phyloP scores from a whole-genome alignment of 2,797 vertebrate species.

The Sparus aurata region DNA sequence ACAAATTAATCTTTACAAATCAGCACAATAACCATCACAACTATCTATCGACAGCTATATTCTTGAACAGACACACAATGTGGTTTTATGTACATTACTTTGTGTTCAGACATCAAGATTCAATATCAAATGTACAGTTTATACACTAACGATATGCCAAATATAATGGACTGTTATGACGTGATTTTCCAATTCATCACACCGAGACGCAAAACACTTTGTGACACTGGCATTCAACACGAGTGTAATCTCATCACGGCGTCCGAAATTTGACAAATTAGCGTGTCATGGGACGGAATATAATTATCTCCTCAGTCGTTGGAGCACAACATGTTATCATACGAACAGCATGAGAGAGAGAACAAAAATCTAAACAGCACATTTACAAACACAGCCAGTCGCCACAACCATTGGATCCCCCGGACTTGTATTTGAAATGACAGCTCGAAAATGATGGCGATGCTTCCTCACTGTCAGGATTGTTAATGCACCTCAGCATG shows the following conservation, averaged over 20 bases:
- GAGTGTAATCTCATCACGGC: slow-evolving; percentile 54
- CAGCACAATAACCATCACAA: slow-evolving; percentile 52
- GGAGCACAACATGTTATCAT: slow-evolving; percentile 50
- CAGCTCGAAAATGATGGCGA: slow-evolving; percentile 67
- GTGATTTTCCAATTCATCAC: slow-evolving; percentile 51
- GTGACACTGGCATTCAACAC: slow-evolving; percentile 50
- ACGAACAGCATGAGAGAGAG: slow-evolving; percentile 58
- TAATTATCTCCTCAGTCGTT: slow-evolving; percentile 19
- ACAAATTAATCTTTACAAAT: slow-evolving; percentile 48
- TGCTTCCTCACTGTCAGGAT: slow-evolving; percentile 61
- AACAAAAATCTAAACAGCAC: slow-evolving; percentile 61
- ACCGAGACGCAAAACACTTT: slow-evolving; percentile 47
- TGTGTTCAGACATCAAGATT: slow-evolving; percentile 63
- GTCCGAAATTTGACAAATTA: slow-evolving; percentile 28
- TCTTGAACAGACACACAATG: slow-evolving; percentile 62
- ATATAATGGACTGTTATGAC: slow-evolving; percentile 52
- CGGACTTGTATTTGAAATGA: slow-evolving; percentile 69
- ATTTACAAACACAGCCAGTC: slow-evolving; percentile 63
- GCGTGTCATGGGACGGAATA: slow-evolving; percentile 29
- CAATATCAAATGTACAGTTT: slow-evolving; percentile 68
- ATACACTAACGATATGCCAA: slow-evolving; percentile 64
- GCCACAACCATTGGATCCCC: slow-evolving; percentile 56
- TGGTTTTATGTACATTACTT: slow-evolving; percentile 58
- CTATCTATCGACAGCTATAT: slow-evolving; percentile 47
- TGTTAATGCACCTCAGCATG: slow-evolving; percentile 57